Evolutionary conservation across 2,888 invertebrate species (phyloP).

Genomic region (Lasioglossum villosulum): DNA sequence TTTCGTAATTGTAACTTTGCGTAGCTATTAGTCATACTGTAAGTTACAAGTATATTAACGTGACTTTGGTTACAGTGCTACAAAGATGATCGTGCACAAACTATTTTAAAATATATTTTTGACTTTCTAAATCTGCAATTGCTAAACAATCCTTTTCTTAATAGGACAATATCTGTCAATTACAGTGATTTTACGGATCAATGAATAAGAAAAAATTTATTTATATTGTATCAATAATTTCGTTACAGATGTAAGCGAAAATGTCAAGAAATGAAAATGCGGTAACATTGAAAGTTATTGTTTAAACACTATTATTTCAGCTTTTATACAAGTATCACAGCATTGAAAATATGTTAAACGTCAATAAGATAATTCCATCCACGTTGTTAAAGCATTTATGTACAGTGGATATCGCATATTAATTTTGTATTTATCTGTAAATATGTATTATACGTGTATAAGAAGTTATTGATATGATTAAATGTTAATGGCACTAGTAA

Average conservation of each 20-base stretch:
- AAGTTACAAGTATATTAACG: constrained; percentile 17
- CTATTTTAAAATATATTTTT: constrained; percentile 40
- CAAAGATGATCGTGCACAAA: constrained; percentile 41
- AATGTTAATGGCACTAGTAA: constrained; percentile 53
- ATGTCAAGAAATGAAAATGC: background rate
- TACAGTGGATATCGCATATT: constrained; percentile 52
- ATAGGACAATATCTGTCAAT: background rate
- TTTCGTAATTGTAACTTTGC: constrained; percentile 38
- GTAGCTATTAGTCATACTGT: constrained; percentile 28
- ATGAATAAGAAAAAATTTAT: constrained; percentile 30
- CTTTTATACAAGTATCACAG: constrained; percentile 34
- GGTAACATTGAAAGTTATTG: constrained; percentile 17
- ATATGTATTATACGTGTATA: constrained; percentile 60
- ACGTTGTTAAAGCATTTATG: constrained; percentile 59
- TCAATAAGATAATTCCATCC: constrained; percentile 54
- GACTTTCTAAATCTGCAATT: constrained; percentile 26
- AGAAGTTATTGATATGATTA: constrained; percentile 44
- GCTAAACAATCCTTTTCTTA: constrained; percentile 16
- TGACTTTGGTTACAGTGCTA: constrained; percentile 39
- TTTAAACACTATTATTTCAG: constrained; percentile 26
- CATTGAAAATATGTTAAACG: constrained; percentile 44
- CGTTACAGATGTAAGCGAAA: constrained; percentile 8
- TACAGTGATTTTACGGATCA: constrained; percentile 5
- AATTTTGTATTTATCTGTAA: constrained; percentile 65
- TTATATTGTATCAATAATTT: constrained; percentile 39